These are phyloP conservation scores for Babylonia areolata DNA, from an alignment of 1,140 invertebrate genomes.

Conservation along the genomic window DNA sequence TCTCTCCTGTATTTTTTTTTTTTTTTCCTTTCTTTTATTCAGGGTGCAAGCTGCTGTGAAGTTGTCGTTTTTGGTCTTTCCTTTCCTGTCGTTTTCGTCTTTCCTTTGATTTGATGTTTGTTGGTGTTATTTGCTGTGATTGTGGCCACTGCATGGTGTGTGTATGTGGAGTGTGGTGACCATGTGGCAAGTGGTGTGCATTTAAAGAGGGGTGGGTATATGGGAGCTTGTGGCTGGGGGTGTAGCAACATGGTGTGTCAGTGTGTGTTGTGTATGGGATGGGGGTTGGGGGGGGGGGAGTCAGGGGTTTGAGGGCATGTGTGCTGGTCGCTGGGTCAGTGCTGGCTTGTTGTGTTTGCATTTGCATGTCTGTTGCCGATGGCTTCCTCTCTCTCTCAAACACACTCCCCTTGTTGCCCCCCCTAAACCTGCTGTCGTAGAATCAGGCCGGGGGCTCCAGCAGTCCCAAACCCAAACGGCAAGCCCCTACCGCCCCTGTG, in stretches of 20 bases:
- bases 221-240: no score
- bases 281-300: neutral
- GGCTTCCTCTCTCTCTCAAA: no score
- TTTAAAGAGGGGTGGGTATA: no score
- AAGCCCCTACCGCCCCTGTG: neutral
- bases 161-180: neutral
- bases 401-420: no score
- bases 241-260: no score
- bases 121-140: no score
- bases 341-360: constrained; percentile 8
- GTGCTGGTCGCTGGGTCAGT: neutral
- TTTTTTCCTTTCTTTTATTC: neutral
- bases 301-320: neutral
- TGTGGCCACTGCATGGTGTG: neutral
- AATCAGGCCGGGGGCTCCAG: constrained; percentile 14
- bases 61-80: neutral
- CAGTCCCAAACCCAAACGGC: constrained; percentile 15
- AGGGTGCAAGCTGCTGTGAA: no score
- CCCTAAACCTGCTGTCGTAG: neutral
- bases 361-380: no score
- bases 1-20: neutral
- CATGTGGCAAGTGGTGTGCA: neutral
- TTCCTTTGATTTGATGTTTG: neutral
- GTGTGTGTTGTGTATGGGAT: no score
- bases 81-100: neutral